phyloP scores from a whole-genome alignment of 1,140 invertebrate genomes.

The Cydia splendana region DNA sequence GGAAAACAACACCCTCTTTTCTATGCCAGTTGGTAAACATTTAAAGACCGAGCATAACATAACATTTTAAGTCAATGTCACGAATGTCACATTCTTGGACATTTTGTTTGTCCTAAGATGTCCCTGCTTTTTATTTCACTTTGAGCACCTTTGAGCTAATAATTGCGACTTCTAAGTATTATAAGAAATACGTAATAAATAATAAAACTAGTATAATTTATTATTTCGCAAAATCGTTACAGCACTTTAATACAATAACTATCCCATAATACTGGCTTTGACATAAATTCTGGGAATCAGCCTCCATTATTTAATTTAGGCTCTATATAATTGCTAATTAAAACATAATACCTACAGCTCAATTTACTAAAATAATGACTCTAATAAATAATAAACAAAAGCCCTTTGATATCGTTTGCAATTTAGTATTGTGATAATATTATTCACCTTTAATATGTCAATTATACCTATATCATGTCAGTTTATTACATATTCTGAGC shows the following conservation, averaged over 20 bases:
- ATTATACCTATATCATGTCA: not conserved
- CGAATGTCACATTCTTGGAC: too few relatives aligned
- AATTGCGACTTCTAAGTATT: not conserved
- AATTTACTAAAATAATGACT: not conserved
- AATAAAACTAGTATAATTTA: not conserved
- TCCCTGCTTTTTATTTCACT: too few relatives aligned
- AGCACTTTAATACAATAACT: not conserved
- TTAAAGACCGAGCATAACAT: too few relatives aligned
- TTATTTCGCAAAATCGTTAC: not conserved
- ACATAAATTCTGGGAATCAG: not conserved
- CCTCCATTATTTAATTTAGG: not conserved
- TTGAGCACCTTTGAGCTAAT: too few relatives aligned
- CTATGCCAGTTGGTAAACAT: too few relatives aligned
- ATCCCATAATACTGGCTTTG: not conserved
- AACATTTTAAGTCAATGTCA: too few relatives aligned
- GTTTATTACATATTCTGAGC: not conserved
- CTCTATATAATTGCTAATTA: not conserved
- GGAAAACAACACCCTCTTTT: too few relatives aligned
- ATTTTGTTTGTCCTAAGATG: too few relatives aligned
- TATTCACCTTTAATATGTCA: not conserved
- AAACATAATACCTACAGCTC: not conserved
- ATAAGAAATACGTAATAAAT: not conserved
- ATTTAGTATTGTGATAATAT: not conserved
- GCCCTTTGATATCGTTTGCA: not conserved
- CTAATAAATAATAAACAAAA: not conserved